phyloP scores from a whole-genome alignment of 2,113 vertebrate species.

The Triplophysa rosa region DNA sequence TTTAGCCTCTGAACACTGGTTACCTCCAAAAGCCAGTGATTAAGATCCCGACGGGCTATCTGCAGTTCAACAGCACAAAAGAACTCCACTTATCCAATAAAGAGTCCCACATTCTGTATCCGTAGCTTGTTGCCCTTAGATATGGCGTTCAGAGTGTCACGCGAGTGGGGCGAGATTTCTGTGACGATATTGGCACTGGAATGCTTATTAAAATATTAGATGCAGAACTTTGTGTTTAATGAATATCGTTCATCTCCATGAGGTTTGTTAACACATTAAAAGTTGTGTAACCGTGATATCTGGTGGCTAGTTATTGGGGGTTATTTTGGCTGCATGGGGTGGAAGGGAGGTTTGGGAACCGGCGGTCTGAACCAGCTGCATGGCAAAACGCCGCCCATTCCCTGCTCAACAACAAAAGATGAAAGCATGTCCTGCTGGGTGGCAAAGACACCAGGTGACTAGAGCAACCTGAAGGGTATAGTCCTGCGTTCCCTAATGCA shows the following conservation, averaged over 20 bases:
- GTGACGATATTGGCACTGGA: not conserved
- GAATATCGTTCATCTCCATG: not conserved
- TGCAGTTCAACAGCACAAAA: constrained; percentile 74
- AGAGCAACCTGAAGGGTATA: constrained; percentile 69
- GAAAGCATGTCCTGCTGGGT: constrained; percentile 73
- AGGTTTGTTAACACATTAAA: not conserved
- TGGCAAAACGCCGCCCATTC: constrained; percentile 58
- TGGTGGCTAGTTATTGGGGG: constrained; percentile 38
- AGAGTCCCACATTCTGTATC: constrained; percentile 59
- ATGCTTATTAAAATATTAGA: not conserved
- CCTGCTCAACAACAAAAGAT: constrained; percentile 70
- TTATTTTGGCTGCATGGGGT: constrained; percentile 38
- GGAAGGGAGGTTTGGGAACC: constrained; percentile 53
- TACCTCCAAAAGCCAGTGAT: constrained; percentile 68
- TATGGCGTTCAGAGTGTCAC: constrained; percentile 51
- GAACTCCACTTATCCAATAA: constrained; percentile 77
- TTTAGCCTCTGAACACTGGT: constrained; percentile 60
- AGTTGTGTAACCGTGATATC: not conserved
- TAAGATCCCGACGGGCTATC: constrained; percentile 73
- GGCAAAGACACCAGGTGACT: constrained; percentile 75
- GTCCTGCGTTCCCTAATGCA: constrained; percentile 59
- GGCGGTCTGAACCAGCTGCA: constrained; percentile 70
- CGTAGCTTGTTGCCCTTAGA: constrained; percentile 68
- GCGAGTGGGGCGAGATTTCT: not conserved
- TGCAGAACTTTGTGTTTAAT: not conserved